A percentile compares a stretch with the other conserved stretches of the same genome.
Conservation (phyloP, 2,888 invertebrate species). For the Venusia cambrica region DNA sequence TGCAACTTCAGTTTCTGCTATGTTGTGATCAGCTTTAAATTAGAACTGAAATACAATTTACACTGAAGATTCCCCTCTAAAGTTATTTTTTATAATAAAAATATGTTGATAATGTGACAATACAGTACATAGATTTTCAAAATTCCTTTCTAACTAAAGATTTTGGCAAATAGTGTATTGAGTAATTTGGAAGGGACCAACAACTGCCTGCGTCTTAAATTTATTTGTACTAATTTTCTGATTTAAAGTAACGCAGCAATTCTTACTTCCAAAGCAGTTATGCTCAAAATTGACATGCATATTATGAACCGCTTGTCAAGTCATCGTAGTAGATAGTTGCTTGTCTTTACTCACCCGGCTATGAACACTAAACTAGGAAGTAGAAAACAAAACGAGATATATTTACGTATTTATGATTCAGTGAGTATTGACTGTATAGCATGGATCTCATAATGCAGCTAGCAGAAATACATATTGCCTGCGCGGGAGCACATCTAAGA, state of each 20-base stretch:
- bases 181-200: conserved; percentile 78
- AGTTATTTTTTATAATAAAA: conserved; percentile 78
- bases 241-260: conserved; percentile 41
- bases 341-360: conserved; percentile 62
- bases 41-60: conserved; percentile 73
- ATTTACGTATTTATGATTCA: conserved; percentile 66
- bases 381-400: conserved; percentile 59
- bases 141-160: conserved; percentile 49
- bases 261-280: conserved; percentile 40
- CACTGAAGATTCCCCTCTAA: conserved; percentile 66
- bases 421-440: conserved; percentile 75
- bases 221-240: conserved; percentile 34
- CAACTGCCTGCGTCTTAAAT: conserved; percentile 56
- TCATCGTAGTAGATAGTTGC: conserved; percentile 48
- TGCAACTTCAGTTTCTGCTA: conserved; percentile 77
- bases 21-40: conserved; percentile 78
- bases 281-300: conserved; percentile 54
- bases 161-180: conserved; percentile 64
- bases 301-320: conserved; percentile 55
- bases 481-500: conserved; percentile 39
- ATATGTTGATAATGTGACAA: conserved; percentile 75
- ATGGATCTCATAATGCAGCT: conserved; percentile 80
- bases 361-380: conserved; percentile 63
- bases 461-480: conserved; percentile 54
- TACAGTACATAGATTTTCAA: conserved; percentile 71